Base-by-base conservation (phyloP, 2,888 invertebrate species). In the Ectobius pallidus region DNA sequence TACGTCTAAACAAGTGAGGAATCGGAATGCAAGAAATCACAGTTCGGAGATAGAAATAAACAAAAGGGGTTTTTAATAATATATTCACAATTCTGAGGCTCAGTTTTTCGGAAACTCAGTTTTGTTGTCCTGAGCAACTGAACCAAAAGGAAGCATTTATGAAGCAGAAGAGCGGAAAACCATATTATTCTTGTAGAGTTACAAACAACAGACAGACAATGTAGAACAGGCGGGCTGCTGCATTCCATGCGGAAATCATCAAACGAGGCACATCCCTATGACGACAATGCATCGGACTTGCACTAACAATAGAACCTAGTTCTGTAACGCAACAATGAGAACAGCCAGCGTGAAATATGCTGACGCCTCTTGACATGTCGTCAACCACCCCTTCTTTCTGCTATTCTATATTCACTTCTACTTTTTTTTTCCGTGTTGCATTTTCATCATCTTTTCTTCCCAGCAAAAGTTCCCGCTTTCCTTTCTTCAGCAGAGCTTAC, bases 321-420 rank as follows among this genome's bases (percentile, higher is more conserved):
- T 58, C 32, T 58, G 30, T 30, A 58, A 46, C 65, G 27, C 25
- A 44, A 65, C 65, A 65, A 65, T 65, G 65, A 44, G 65, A 46
- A 65, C 65, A 65, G 69, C 20, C 61, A 69, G 69, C 72, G 72
- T 72, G 72, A 72, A 72, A 72, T 72, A 72, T 69, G 69, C 49
- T 72, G 69, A 72, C 72, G 69, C 72, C 72, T 72, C 52, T 22
- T 72, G 49, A 69, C 69, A 62, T 69, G 72, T 69, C 69, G 44
- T 61, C 32, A 32, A 46, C 46, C 27, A 30, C 4, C 58, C 58
- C 27, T 30, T 3, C 14, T 6, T 25, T 3, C 52, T 25, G 52
- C 16, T 46, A 11, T 46, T 46, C 3, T 46, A 30, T 58, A 30
- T 58, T 58, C 58, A 14, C n/a, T 30, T 30, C n/a, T 58, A 30